These are phyloP conservation scores for Stichopus horrens DNA, from an alignment of 53 echinoderm and acorn worm species.

Conservation along the genomic window DNA sequence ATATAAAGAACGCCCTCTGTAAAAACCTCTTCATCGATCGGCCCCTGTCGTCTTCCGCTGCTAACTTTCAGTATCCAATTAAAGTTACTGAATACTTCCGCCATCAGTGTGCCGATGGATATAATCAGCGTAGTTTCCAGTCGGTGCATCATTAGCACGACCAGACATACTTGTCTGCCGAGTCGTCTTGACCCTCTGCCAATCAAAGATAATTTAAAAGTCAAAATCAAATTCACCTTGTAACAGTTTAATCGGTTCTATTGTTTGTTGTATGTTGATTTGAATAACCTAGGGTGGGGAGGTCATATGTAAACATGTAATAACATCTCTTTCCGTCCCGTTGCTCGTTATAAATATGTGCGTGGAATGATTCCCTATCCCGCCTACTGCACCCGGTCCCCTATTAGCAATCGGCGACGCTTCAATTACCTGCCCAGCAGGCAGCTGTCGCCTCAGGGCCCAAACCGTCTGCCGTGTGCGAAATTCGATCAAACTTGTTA, in stretches of 20 bases:
- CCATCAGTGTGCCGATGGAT: not conserved
- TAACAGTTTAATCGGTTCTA: conserved; percentile 45
- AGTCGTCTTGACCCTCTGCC: conserved; percentile 23
- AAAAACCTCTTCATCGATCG: not conserved
- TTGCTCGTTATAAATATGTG: conserved; percentile 37
- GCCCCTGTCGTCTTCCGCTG: not conserved
- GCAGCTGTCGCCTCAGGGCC: conserved; percentile 52
- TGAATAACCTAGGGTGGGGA: conserved; percentile 30
- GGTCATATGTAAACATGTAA: conserved; percentile 45
- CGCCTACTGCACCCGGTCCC: conserved; percentile 46
- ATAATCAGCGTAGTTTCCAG: conserved; percentile 14
- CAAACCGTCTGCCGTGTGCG: conserved; percentile 48
- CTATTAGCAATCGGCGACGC: conserved; percentile 52
- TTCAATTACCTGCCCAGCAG: conserved; percentile 49
- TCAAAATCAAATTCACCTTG: conserved; percentile 44
- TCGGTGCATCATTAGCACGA: conserved; percentile 34
- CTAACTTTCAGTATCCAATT: not conserved
- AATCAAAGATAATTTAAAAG: conserved; percentile 37
- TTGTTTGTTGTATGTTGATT: conserved; percentile 41
- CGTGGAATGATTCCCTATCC: conserved; percentile 17
- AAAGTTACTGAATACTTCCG: conserved; percentile 33
- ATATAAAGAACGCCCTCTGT: conserved; percentile 10
- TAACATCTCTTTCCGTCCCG: conserved; percentile 44
- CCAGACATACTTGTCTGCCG: conserved; percentile 6
- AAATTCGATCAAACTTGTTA: conserved; percentile 47